Base-by-base conservation (phyloP, 2,888 invertebrate species). In the Bombylius major region DNA sequence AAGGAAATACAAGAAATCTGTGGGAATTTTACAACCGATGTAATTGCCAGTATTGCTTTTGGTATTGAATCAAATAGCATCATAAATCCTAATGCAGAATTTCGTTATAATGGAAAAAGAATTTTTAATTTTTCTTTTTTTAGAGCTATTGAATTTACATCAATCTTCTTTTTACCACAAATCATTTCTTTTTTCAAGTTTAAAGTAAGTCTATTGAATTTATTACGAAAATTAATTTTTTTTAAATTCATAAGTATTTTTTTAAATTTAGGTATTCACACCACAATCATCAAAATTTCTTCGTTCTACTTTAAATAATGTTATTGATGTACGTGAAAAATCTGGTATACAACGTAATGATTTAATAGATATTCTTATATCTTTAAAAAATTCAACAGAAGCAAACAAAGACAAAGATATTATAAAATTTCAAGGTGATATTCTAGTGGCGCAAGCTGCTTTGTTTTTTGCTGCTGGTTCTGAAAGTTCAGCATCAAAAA, bases 351-450 rank as follows among this genome's bases (percentile, higher is more conserved):
- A 66, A 11, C 68, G 77, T 11, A 72, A 75, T 53, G 79, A 80
- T 63, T 69, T 80, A 1, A 72, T 80, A 47, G 79, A 79, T 61
- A 62, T 77, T 5, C 62, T 80, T 11, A 65, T 79, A 45, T 69
- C 71, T 3, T 57, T 78, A 7, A 74, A 70, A 36, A 66, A 70
- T 51, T 23, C 32, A 1, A 11, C 34, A 42, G 9, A 39, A 51
- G 5, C 1, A 1, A 42, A 42, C 11, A 50, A 50, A 39, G 47
- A 11, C 1, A 23, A 23, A 23, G 3, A 23, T 23, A 23, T 5
- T 12, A 33, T 14, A 33, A 32, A 48, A 14, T 13, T 9, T 46
- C 46, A 59, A 4, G 61, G 51, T 23, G 62, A 62, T 34, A 45
- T 58, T 14, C 47, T 62, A 12, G 53, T 58, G 5, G 57, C 62